Evolutionary conservation across 2,113 vertebrate species (phyloP), one percentile per base, ranked within the genome.

Genomic region (Oreamnos americanus): DNA sequence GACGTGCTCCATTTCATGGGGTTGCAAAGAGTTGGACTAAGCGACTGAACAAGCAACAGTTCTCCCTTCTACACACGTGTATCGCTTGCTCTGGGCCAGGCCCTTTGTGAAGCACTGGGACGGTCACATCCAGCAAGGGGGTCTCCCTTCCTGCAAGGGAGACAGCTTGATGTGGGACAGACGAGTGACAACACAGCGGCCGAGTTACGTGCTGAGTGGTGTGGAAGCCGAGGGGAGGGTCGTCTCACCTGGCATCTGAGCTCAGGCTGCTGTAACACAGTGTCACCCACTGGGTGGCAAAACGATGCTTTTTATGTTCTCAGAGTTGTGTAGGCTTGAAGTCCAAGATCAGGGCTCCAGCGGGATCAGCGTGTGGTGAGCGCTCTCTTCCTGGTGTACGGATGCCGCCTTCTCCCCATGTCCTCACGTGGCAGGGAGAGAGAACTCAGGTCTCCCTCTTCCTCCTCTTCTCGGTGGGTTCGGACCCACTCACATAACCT

Each of bases 281-380:
- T 6, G 0, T 14, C 19, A 0, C 1, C 1, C 33, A 2, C 23
- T 7, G 23, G 47, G 25, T 1, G 9, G 6, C 36, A 2, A 30
- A 21, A 25, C 17, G 7, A 3, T 2, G 2, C 13, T 4, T 0
- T 19, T 21, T 11, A 0, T 17, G 23, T 33, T 47, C 45, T 5
- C 43, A 5, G 6, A 11, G 51, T 5, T 51, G 45, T 10, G 2
- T 47, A n/a, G 53, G 39, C 30, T 16, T 47, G 49, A 15, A 64
- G 28, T 47, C 57, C 7, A 6, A 11, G 57, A 0, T 3, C 33
- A 30, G 87, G 39, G 33, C 5, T 6, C 64, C 15, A 3, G 11
- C 39, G 0, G 0, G 47, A 25, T 14, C 6, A 0, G 11, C 26
- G 55, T 83, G 53, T 30, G 43, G 64, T 2, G 13, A 26, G 57